A percentile compares a stretch with the other conserved stretches of the same genome.
phyloP scores from a whole-genome alignment of 2,113 vertebrate genomes.

The Guaruba guarouba region DNA sequence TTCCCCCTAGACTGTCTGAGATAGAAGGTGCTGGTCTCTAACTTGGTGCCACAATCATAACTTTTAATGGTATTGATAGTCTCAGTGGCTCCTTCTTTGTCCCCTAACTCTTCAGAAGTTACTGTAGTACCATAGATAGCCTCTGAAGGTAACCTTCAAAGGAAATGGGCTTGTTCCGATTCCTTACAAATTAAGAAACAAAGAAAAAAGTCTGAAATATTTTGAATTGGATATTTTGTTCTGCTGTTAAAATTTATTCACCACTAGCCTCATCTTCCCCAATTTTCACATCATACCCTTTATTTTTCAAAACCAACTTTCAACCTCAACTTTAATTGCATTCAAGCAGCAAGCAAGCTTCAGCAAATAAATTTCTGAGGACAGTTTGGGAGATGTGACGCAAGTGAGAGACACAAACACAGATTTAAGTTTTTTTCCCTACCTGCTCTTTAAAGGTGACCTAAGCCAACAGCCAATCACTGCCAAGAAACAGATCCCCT shows the following conservation, averaged over 20 bases:
- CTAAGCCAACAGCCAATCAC: background rate
- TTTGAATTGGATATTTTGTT: background rate
- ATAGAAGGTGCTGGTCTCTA: background rate
- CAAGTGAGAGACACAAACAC: background rate
- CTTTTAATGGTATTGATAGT: background rate
- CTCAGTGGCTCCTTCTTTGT: background rate
- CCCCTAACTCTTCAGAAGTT: background rate
- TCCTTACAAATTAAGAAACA: background rate
- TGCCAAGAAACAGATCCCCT: fast-evolving
- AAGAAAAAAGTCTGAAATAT: background rate
- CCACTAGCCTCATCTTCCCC: background rate
- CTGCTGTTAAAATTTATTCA: background rate
- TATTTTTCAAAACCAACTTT: background rate
- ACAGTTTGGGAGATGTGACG: background rate
- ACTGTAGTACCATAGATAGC: background rate
- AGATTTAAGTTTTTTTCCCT: no score
- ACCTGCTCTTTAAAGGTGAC: background rate
- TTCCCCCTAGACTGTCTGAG: background rate
- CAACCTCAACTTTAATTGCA: background rate
- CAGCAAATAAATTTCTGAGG: background rate
- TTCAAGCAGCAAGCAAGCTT: background rate
- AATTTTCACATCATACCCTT: background rate
- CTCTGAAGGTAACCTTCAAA: background rate
- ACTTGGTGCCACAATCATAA: background rate
- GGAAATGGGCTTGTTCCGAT: background rate